A percentile compares a stretch with the other conserved stretches of the same genome.
Conservation (phyloP, 2,113 vertebrate genomes). For the Ictidomys tridecemlineatus region DNA sequence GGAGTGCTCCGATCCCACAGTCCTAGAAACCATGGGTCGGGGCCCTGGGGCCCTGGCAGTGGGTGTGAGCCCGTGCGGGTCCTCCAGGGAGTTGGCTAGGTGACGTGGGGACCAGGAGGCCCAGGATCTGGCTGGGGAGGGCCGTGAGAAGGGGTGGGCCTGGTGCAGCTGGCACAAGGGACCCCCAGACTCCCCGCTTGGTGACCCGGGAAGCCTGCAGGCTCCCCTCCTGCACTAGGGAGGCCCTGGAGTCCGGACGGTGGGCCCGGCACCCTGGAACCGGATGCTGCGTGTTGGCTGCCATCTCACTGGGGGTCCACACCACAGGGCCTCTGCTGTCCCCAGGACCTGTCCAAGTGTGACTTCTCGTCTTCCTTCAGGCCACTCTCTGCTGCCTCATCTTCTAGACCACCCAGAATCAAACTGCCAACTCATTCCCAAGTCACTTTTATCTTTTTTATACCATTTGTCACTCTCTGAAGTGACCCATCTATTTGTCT, state of each 20-base stretch:
- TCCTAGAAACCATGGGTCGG: not conserved
- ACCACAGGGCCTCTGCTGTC: not conserved
- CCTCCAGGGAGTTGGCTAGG: not conserved
- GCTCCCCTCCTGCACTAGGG: too few relatives aligned
- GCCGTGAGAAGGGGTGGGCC: not conserved
- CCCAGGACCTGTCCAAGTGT: not conserved
- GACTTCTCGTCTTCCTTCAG: not conserved
- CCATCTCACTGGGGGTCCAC: too few relatives aligned
- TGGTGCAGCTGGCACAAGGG: rapidly evolving
- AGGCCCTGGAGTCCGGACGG: rapidly evolving
- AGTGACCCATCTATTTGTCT: not conserved
- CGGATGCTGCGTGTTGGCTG: rapidly evolving
- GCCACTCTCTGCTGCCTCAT: not conserved
- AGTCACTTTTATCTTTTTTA: not conserved
- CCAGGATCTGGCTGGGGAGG: not conserved
- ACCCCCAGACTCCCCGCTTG: not conserved
- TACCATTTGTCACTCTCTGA: not conserved
- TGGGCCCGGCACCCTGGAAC: too few relatives aligned
- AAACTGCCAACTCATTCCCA: not conserved
- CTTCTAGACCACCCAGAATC: not conserved
- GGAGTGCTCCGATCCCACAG: not conserved
- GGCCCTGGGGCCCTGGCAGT: not conserved
- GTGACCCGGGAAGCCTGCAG: not conserved
- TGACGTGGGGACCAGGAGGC: not conserved
- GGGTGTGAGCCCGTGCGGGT: not conserved